Evolutionary conservation across 2,113 vertebrate species (phyloP), one percentile per base, ranked within the genome.

Genomic region (Seriola rivoliana): DNA sequence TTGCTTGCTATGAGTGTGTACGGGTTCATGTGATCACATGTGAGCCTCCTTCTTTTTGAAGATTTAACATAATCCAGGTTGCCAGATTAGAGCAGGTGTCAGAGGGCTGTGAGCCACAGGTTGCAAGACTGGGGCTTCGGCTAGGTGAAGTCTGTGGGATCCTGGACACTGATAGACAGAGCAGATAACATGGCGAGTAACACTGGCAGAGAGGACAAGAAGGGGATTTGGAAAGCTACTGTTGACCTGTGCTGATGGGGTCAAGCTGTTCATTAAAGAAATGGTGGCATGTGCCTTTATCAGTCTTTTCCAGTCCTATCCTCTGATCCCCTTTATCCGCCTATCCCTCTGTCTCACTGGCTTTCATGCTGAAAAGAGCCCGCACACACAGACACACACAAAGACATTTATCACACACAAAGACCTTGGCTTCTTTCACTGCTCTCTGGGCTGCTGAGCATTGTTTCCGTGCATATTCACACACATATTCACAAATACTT

Each of bases 211-310:
- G 83, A 75, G 74, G 75, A 86, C 75, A 81, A 81, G 82, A 81
- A 76, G 80, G 89, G 88, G 91, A 93, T 91, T 92, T 89, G 81
- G 86, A 91, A 87, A 89, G 88, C 85, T 63, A 75, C 84, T 87
- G 88, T 92, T 90, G 92, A 93, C 92, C 93, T 91, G 80, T 80
- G 85, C 89, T 90, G 91, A 94, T 93, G 91, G 90, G 93, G 91
- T 94, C 92, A 92, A 91, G 87, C 79, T 91, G 89, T 91, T 94
- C 92, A 92, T 94, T 94, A 95, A 93, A 93, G 85, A 92, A 91
- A 84, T 78, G 48, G 71, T 91, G 90, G 85, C 88, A 85, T 92
- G 88, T 55, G 85, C 88, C 91, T 93, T 93, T 93, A 94, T 93
- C 93, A 87, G 92, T 50, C 86, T 78, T 85, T 82, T 82, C 82